Evolutionary conservation across 2,113 vertebrate species (phyloP).

Genomic region (Peromyscus maniculatus): DNA sequence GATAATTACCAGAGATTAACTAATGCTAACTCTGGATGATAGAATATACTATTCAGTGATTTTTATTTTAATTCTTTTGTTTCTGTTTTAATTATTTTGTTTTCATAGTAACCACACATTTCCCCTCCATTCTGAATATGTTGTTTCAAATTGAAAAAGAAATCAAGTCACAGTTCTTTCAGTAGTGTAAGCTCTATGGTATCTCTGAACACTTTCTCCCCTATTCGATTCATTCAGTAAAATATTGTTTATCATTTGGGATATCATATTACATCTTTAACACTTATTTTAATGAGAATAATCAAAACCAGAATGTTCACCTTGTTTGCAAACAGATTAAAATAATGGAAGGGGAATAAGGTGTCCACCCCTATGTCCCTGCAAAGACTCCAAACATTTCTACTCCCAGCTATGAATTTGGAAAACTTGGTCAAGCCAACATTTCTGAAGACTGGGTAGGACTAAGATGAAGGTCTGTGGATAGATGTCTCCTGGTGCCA

Average conservation of each 20-base stretch:
- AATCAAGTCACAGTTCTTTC: background rate
- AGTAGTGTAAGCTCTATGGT: background rate
- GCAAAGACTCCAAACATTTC: background rate
- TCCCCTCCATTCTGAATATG: background rate
- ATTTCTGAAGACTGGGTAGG: background rate
- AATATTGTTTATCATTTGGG: background rate
- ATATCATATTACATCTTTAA: background rate
- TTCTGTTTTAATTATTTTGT: background rate
- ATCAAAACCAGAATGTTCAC: background rate
- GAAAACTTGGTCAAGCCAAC: background rate
- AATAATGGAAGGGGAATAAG: background rate
- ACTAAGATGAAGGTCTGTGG: background rate
- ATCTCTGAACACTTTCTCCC: background rate
- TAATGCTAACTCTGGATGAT: background rate
- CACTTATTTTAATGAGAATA: conserved; percentile 9
- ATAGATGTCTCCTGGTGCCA: background rate
- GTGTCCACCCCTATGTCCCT: background rate
- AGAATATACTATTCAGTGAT: background rate
- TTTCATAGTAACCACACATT: background rate
- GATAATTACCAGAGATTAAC: background rate
- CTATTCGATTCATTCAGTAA: background rate
- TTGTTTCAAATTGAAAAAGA: conserved; percentile 19
- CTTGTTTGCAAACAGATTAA: background rate
- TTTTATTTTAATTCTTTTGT: conserved; percentile 1
- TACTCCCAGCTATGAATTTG: background rate